Evolutionary conservation across 2,888 invertebrate genomes (phyloP), one percentile per base, ranked within the genome.

Genomic region (Drosophila infuscata): DNA sequence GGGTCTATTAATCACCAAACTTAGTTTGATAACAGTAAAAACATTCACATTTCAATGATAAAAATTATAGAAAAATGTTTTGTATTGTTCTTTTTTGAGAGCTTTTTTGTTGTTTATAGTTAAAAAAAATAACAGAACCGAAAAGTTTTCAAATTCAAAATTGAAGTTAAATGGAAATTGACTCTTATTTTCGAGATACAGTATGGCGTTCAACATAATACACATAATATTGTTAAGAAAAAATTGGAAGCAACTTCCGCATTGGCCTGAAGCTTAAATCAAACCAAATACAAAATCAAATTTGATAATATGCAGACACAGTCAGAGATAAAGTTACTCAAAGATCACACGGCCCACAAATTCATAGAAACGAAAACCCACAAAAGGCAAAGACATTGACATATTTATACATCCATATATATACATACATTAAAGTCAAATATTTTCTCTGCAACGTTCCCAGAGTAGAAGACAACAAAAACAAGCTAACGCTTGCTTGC

Each of bases 381-480:
- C 65, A 70, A 73, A 73, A 81, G 83, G 54, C 82, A 81, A 81
- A 73, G 70, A 76, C 70, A 67, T 83, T 77, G 82, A 73, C 82
- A 86, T 74, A 83, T 82, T 75, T 74, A 81, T 83, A 74, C 79
- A 81, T 86, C 70, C 80, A 83, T 79, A 81, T 79, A 81, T 77
- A 75, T 67, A 75, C 65, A 83, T 69, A 79, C 72, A 79, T 79
- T 78, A 80, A 79, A 73, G 79, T 83, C 79, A 81, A 83, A 86
- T 83, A 86, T 86, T 86, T 83, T 76, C 81, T 83, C 76, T 76
- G 67, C 76, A 77, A 74, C 70, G 74, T 82, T 86, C 82, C 82
- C 81, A 79, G 73, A 64, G 73, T 63, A 62, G 38, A 61, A 70
- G 15, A 7, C 25, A 46, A 25, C 46, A 62, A 54, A 20, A 51